Conservation (phyloP, 2,113 vertebrate species). For the Alexandromys fortis region DNA sequence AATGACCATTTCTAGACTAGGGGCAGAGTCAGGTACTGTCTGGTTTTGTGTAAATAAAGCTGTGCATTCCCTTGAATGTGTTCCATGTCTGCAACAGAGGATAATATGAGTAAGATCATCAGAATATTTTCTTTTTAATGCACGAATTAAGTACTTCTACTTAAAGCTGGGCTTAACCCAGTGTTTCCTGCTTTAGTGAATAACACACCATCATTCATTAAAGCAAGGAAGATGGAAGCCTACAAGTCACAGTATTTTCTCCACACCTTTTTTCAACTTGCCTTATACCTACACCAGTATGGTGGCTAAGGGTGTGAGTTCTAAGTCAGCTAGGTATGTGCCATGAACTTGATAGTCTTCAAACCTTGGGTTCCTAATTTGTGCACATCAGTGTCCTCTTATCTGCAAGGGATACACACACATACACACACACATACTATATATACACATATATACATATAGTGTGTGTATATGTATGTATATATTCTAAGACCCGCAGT, state of each 20-base stretch:
- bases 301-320: neutral
- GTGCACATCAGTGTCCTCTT: neutral
- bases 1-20: neutral
- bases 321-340: neutral
- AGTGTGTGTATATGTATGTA: neutral
- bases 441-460: too few species aligned
- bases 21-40: neutral
- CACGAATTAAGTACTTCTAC: neutral
- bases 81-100: neutral
- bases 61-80: neutral
- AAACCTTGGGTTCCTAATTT: slow-evolving; percentile 8
- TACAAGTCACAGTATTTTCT: neutral
- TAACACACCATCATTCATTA: neutral
- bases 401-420: neutral
- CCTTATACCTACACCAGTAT: neutral
- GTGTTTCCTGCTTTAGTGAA: neutral
- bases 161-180: neutral
- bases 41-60: slow-evolving; percentile 7
- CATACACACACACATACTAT: too few species aligned
- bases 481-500: neutral
- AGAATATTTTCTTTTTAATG: slow-evolving; percentile 17
- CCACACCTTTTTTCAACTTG: neutral
- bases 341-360: neutral
- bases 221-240: neutral
- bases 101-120: slow-evolving; percentile 9